Evolutionary conservation across 1,140 invertebrate genomes (phyloP), one percentile per base, ranked within the genome.

Genomic region (Drosophila orena): DNA sequence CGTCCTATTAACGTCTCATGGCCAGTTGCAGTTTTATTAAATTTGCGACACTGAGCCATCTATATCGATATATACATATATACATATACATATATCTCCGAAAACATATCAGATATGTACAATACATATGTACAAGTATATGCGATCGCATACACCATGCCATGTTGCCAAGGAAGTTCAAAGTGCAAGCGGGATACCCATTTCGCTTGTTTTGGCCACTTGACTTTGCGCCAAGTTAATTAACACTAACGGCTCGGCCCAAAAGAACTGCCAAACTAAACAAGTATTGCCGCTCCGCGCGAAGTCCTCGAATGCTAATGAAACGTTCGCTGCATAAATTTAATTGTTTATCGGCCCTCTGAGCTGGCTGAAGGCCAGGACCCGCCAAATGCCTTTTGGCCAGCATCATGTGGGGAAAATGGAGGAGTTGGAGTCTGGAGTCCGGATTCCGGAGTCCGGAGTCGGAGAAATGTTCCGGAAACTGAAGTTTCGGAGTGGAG

Each of bases 151-250:
- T 10, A 1, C 2, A 62, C 49, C 42, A 56, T 40, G 24, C 34
- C 12, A 30, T 20, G 35, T 30, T 70, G 65, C 50, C 52, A 70
- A 56, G 20, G 35, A 11, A 70, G 66, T 70, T 70, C 50, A 70
- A 69, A 70, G 64, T 17, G 47, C 14, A 30, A 42, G 8, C 15
- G 46, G 27, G 8, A 34, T 44, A 27, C 14, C 43, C 55, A 74
- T 50, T 68, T 69, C 42, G 55, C 44, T 55, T 59, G 72, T 76
- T 59, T 69, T 80, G 72, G 72, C 44, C 74, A 81, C 75, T 86
- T 86, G 83, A 88, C 61, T 73, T 68, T 55, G 79, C 66, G 83
- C 83, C 83, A 86, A 86, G 75, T 86, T 86, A 86, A 86, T 86
- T 86, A 86, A 86, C 84, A 83, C 83, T 83, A 83, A 81, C 74